phyloP scores from a whole-genome alignment of 2,888 invertebrate species.

The Cryptocheilus praepositus region DNA sequence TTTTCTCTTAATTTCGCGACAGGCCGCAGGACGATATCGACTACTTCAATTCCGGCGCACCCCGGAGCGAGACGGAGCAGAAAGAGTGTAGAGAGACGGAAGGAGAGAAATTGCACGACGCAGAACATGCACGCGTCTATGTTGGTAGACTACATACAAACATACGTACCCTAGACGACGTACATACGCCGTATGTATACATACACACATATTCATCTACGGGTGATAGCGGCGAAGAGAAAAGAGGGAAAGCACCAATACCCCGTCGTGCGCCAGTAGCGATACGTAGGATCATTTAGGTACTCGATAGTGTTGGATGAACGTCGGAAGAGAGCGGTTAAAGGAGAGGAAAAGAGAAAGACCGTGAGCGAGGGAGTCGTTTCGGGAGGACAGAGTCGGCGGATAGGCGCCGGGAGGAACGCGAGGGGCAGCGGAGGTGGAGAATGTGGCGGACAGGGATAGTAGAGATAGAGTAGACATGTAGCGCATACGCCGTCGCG shows the following conservation, averaged over 20 bases:
- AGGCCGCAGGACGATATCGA: conserved; percentile 71
- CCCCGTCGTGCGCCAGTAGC: conserved; percentile 45
- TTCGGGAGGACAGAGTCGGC: conserved; percentile 20
- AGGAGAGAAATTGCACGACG: conserved; percentile 19
- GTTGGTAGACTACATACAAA: too few relatives aligned
- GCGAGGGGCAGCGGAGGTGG: conserved; percentile 15
- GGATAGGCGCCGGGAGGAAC: conserved; percentile 11
- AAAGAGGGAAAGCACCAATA: conserved; percentile 33
- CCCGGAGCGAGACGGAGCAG: conserved; percentile 18
- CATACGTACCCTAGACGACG: too few relatives aligned
- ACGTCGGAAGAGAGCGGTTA: conserved; percentile 13
- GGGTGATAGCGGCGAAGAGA: conserved; percentile 1
- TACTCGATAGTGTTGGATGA: conserved; percentile 12
- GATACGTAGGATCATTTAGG: conserved; percentile 23
- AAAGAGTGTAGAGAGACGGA: conserved; percentile 13
- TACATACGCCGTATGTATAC: too few relatives aligned
- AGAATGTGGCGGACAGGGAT: conserved; percentile 33
- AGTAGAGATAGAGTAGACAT: conserved; percentile 62
- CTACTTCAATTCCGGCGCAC: conserved; percentile 67
- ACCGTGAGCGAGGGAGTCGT: conserved; percentile 14
- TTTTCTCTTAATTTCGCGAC: conserved; percentile 69
- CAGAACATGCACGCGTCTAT: not conserved
- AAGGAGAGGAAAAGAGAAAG: conserved; percentile 6
- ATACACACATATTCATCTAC: not conserved
- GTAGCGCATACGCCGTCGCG: conserved; percentile 74